Base-by-base conservation (phyloP, 2,888 invertebrate species). In the Caenorhabditis sp. region DNA sequence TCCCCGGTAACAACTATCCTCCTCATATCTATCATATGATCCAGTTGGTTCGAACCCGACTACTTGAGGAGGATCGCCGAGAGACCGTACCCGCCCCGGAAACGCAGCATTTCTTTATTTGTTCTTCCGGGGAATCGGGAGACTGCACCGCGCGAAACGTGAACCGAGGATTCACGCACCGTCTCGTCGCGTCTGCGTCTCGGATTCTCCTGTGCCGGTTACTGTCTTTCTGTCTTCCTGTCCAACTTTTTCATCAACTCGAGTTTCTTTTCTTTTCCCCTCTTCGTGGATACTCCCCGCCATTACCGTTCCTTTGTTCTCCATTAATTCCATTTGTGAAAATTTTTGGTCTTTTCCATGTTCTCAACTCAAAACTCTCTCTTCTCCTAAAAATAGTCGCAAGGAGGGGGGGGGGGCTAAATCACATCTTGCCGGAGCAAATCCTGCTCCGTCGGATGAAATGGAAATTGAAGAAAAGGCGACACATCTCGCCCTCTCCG, bases 11-110 rank as follows among this genome's bases (percentile, higher is more conserved):
- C 63, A 43, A 52, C 45, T 46, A 32, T 43, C 41, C 55, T 30
- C 27, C 56, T 58, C 61, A 48, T 71, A 61, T 55, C 70, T 62
- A 73, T 73, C 73, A 73, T 66, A 73, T 73, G 73, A 73, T 73
- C 73, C 53, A 73, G 73, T 73, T 65, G 65, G 73, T 73, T 73
- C 73, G 73, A 65, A 73, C 73, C n/a, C 63, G 58, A 70, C 70
- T 70, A 70, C 70, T 70, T 53, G 59, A 70, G 72, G 43, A n/a
- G n/a, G n/a, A n/a, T n/a, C n/a, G 22, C 30, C 30, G 41, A 52
- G 37, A 63, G 26, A 63, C 22, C 35, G 46, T 22, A 45, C 30
- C 11, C 55, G 62, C 56, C 52, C 32, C 22, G 1, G 58, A 63
- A 39, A 65, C 63, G 58, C 72, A 73, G 72, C 4, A n/a, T n/a